Base-by-base conservation (phyloP, 2,113 vertebrate species). In the Aplodontia rufa region DNA sequence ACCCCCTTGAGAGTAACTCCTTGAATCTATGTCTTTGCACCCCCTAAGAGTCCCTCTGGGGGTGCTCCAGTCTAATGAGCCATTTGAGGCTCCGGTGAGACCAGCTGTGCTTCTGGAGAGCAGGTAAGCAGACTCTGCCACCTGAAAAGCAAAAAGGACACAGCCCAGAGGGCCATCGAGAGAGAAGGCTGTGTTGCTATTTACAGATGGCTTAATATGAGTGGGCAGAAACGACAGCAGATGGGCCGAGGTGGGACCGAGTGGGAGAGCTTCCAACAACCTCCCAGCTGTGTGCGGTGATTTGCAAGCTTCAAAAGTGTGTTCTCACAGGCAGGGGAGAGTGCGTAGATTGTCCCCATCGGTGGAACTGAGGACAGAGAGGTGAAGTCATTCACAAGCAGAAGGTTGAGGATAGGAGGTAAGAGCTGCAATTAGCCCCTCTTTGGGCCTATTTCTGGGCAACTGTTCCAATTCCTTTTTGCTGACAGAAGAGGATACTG, bases 141-240 rank as follows among this genome's bases (percentile, higher is more conserved):
- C 26, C 35, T 35, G 37, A 55, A 74, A 71, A 40, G 22, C 20
- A 26, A 66, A 55, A 85, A 92, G 94, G 68, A 51, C 76, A 51
- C 58, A 76, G 53, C 47, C 64, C 24, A 3, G 72, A 60, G 76
- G 84, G 76, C 60, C 60, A 30, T 72, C 32, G n/a, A 16, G 90
- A 64, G 87, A 37, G 71, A 40, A 13, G 0, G 5, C 53, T 12
- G 69, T 3, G 92, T 69, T 93, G 87, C 66, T 95, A 72, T 96
- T 95, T 97, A 85, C 90, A 93, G 90, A 96, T 6, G 32, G 84
- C 85, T 93, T 93, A 94, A 58, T 87, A 58, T 0, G 5, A 71
- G 93, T 17, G 60, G 95, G 83, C 42, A 55, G 96, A 64, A 64
- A 51, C 49, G 79, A 90, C 80, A 71, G 62, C 96, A 93, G 94